Conservation (phyloP, 2,113 vertebrate species). For the Tyrannus savana region DNA sequence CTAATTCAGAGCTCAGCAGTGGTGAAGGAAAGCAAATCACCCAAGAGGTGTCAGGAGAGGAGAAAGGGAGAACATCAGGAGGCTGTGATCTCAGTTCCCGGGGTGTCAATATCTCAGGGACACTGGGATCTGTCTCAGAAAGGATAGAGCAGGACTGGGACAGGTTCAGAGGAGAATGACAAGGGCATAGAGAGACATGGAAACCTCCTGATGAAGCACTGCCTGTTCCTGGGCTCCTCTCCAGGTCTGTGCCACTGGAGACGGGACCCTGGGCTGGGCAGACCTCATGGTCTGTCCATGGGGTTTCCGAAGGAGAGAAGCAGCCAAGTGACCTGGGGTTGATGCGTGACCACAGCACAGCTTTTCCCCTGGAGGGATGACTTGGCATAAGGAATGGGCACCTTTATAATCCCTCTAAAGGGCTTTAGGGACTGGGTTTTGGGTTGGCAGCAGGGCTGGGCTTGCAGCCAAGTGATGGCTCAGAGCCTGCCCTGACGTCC, state of each 20-base stretch:
- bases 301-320: not conserved
- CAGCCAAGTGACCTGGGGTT: not conserved
- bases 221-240: constrained; percentile 7
- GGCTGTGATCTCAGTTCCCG: not conserved
- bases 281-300: not conserved
- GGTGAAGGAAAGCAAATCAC: not conserved
- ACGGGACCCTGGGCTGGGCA: not conserved
- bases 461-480: not conserved
- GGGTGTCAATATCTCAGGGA: not conserved
- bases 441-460: not conserved
- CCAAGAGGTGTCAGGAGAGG: not conserved
- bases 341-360: not conserved
- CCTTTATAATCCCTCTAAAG: not conserved
- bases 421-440: not conserved
- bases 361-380: not conserved
- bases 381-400: not conserved
- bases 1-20: not conserved
- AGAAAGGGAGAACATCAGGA: not conserved
- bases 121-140: not conserved
- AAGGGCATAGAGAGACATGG: not conserved
- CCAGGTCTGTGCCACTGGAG: not conserved
- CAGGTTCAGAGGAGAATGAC: not conserved
- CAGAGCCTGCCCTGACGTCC: not conserved
- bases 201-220: not conserved
- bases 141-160: not conserved